A percentile compares a stretch with the other conserved stretches of the same genome.
Evolutionary conservation across 2,797 vertebrate genomes (phyloP).

Genomic region (Gymnopithys bicolor): DNA sequence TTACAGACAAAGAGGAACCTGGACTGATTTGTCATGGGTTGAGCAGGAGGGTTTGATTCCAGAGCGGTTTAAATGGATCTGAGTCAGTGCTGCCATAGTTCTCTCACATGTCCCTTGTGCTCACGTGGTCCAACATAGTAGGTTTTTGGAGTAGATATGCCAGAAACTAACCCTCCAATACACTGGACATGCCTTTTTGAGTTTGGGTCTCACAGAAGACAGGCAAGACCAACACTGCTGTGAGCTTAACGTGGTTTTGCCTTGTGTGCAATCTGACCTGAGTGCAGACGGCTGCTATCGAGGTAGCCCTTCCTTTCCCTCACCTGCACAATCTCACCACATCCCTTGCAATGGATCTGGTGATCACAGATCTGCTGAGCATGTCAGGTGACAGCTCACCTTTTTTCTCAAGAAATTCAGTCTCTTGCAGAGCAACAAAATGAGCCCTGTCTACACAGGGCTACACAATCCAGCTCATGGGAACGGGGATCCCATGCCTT

Average conservation of each 20-base stretch:
- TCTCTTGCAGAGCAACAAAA: neutral
- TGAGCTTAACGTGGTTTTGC: neutral
- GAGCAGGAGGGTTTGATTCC: neutral
- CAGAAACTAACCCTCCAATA: neutral
- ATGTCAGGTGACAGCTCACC: neutral
- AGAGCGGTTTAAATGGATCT: neutral
- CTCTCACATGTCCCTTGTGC: neutral
- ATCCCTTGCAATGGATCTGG: accelerated
- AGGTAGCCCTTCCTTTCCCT: neutral
- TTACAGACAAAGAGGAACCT: neutral
- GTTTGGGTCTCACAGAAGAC: neutral
- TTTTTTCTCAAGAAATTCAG: neutral
- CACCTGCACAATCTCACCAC: neutral
- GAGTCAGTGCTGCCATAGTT: neutral
- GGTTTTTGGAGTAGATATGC: neutral
- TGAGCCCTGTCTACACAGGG: accelerated
- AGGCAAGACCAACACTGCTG: neutral
- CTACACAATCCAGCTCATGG: accelerated
- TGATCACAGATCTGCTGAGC: neutral
- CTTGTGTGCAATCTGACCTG: neutral
- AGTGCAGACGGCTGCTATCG: accelerated
- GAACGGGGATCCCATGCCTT: neutral
- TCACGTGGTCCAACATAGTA: neutral
- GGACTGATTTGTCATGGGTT: neutral
- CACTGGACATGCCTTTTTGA: neutral